A percentile compares a stretch with the other conserved stretches of the same genome.
These are phyloP conservation scores for Caranx ignobilis DNA, from an alignment of 2,113 vertebrate species.

Conservation along the genomic window DNA sequence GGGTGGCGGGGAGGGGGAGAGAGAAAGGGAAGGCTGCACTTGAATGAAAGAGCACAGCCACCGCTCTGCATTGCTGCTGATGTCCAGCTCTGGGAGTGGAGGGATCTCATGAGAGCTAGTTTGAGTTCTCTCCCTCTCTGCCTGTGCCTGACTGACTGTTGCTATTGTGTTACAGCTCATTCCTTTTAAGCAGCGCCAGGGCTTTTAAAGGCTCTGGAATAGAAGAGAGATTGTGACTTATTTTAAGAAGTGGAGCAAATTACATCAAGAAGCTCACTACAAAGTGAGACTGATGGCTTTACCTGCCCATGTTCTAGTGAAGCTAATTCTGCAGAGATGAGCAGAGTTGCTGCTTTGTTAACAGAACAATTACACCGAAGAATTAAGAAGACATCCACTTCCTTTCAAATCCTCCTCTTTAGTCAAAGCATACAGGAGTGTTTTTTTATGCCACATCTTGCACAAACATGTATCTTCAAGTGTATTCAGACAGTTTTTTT, in stretches of 20 bases:
- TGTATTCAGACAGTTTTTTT: too few species aligned
- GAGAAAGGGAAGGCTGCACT: slow-evolving; percentile 47
- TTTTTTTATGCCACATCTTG: not conserved
- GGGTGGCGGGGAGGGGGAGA: not conserved
- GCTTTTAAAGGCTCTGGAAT: slow-evolving; percentile 61
- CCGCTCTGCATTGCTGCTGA: slow-evolving; percentile 60
- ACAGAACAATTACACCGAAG: not conserved
- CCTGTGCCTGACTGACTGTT: slow-evolving; percentile 62
- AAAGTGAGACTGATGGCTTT: slow-evolving; percentile 14
- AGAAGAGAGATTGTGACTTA: slow-evolving; percentile 53
- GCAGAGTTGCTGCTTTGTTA: slow-evolving; percentile 14
- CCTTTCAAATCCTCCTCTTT: not conserved
- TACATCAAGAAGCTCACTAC: slow-evolving; percentile 34
- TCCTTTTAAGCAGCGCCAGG: slow-evolving; percentile 74
- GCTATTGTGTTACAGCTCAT: slow-evolving; percentile 74
- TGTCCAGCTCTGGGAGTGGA: slow-evolving; percentile 59
- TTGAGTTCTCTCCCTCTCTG: slow-evolving; percentile 56
- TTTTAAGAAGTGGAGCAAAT: slow-evolving; percentile 56
- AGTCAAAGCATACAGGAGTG: not conserved
- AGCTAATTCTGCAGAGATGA: slow-evolving; percentile 1
- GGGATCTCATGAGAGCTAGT: slow-evolving; percentile 65
- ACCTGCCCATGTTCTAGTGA: slow-evolving; percentile 16
- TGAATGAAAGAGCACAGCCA: slow-evolving; percentile 68
- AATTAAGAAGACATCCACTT: not conserved
- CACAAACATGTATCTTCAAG: not conserved